Evolutionary conservation across 2,888 invertebrate genomes (phyloP).

Genomic region (Oxyteleia sp.): DNA sequence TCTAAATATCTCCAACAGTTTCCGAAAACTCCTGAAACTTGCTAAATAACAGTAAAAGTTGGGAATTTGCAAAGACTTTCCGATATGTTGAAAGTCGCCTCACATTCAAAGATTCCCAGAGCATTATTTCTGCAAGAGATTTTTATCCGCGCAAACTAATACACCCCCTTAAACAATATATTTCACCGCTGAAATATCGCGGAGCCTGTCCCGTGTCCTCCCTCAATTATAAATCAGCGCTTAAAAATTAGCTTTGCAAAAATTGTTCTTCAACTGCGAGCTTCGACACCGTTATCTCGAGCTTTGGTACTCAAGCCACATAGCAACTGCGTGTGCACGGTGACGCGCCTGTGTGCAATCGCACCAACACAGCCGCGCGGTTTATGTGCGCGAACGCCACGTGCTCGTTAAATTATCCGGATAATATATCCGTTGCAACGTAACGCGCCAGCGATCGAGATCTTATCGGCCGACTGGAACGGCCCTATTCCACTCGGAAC

Average conservation of each 20-base stretch:
- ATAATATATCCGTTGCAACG: constrained; percentile 73
- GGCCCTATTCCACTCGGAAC: constrained; percentile 71
- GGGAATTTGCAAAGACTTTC: too few species aligned
- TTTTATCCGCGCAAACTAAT: too few species aligned
- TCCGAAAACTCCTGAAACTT: too few species aligned
- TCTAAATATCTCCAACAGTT: too few species aligned
- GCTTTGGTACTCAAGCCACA: constrained; percentile 33
- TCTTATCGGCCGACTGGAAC: constrained; percentile 74
- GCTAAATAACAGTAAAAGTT: too few species aligned
- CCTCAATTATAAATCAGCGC: too few species aligned
- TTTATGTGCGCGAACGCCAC: constrained; percentile 66
- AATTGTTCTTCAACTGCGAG: constrained; percentile 5
- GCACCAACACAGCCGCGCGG: constrained; percentile 31
- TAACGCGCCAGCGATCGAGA: constrained; percentile 73
- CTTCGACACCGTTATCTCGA: constrained; percentile 45
- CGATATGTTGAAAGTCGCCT: too few species aligned
- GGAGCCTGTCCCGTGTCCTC: too few species aligned
- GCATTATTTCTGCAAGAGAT: too few species aligned
- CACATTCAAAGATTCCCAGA: too few species aligned
- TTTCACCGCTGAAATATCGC: too few species aligned
- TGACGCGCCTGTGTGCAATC: constrained; percentile 28
- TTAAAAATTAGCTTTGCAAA: background rate
- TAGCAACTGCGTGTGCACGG: constrained; percentile 29
- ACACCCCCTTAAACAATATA: too few species aligned
- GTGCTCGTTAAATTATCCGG: constrained; percentile 75